phyloP scores from a whole-genome alignment of 2,113 vertebrate genomes.

The Eptesicus fuscus region DNA sequence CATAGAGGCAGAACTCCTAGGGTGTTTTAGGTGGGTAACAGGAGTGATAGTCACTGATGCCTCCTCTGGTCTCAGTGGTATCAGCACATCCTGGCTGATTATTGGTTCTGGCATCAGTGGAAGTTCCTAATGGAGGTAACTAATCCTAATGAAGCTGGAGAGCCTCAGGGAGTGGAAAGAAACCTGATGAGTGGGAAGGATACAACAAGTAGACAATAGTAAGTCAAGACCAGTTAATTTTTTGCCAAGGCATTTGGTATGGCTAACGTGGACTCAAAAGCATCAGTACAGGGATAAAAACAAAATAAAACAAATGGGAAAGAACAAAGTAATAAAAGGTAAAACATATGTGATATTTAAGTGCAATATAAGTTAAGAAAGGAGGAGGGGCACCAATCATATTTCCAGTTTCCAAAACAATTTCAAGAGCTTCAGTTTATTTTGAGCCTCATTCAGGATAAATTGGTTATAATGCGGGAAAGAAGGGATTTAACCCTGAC shows the following conservation, averaged over 20 bases:
- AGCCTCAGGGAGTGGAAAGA: neutral
- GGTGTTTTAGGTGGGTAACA: neutral
- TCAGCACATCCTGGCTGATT: neutral
- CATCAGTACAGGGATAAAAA: neutral
- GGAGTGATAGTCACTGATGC: neutral
- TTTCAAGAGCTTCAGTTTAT: neutral
- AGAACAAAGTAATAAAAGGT: neutral
- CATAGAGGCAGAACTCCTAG: neutral
- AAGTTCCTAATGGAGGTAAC: neutral
- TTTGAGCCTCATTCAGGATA: neutral
- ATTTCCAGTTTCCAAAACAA: slow-evolving; percentile 4
- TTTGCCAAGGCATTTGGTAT: neutral
- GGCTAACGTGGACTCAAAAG: neutral
- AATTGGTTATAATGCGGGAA: neutral
- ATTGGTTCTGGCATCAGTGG: neutral
- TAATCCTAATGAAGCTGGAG: neutral
- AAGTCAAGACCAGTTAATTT: neutral
- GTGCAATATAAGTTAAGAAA: neutral
- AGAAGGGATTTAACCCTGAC: neutral
- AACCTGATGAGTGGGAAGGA: neutral
- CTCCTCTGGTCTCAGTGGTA: neutral
- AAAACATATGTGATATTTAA: neutral
- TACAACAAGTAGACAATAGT: neutral
- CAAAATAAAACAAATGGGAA: neutral
- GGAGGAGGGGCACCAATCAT: neutral